Base-by-base conservation (phyloP, 2,888 invertebrate genomes). In the Arge pagana region DNA sequence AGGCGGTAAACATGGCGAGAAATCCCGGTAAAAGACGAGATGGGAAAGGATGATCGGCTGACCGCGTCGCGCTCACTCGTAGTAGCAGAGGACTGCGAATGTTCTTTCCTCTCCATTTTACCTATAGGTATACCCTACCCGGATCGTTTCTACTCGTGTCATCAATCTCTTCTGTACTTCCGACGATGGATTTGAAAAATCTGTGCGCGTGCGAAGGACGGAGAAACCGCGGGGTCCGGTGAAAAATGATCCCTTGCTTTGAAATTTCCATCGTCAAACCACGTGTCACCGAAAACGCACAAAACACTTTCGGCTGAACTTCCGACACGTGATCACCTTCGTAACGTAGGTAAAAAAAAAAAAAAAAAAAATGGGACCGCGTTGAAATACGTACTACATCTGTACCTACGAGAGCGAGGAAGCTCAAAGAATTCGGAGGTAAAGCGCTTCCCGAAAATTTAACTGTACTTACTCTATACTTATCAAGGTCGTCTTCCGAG, bases 121-220 rank as follows among this genome's bases (percentile, higher is more conserved):
- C 28, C 8, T n/a, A 26, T 26, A 10, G 8, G 28, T 26, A n/a
- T 26, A 26, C 28, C 8, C 28, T 10, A n/a, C 28, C 4, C 8
- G 28, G 28, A 26, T 26, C 10, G 8, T 11, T 18, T 7, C 28
- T 18, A 10, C 4, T 11, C 15, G 13, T 28, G 36, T 53, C 54
- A 54, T 59, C 56, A 59, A 59, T 59, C 59, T 59, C 51, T 48
- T 48, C 45, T 39, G 53, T 56, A 52, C 51, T 56, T 51, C 51
- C 53, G 50, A 50, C 48, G 50, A 49, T 35, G 54, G 42, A 35
- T 18, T n/a, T 31, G 26, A 45, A 48, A 52, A 52, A 52, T 52
- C 52, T 39, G 37, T 28, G 48, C 43, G 33, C 33, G 13, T n/a
- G 45, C 24, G 45, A 23, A 35, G n/a, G 28, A 26, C n/a, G 28